phyloP scores from a whole-genome alignment of 2,888 invertebrate species.

The Xestia xanthographa region DNA sequence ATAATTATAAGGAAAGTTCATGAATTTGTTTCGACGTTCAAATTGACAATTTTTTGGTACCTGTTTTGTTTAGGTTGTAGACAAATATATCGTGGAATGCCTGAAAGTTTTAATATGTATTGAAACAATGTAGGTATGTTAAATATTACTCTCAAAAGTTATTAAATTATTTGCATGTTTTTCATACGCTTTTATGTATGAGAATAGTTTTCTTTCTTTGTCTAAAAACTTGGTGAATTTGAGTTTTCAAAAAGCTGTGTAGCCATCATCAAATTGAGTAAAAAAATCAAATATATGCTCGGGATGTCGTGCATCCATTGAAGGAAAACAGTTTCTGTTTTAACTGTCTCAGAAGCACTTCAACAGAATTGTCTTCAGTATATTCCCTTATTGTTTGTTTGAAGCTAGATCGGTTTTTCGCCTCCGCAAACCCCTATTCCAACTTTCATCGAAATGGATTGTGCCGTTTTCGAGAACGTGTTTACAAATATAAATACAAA shows the following conservation, averaged over 20 bases:
- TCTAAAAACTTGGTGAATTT: background rate
- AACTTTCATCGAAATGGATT: no score
- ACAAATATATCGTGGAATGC: slow-evolving; percentile 43
- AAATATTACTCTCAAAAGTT: background rate
- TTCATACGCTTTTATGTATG: background rate
- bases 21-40: slow-evolving; percentile 64
- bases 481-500: no score
- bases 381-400: no score
- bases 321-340: background rate
- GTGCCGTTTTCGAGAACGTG: no score
- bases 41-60: slow-evolving; percentile 59
- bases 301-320: background rate
- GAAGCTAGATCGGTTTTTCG: no score
- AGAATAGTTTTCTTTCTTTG: background rate
- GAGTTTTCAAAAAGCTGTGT: no score
- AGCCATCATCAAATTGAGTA: no score
- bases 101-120: slow-evolving; percentile 17
- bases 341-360: background rate
- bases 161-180: background rate
- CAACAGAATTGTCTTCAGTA: background rate
- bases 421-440: no score
- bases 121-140: background rate
- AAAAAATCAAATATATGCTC: background rate
- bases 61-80: slow-evolving; percentile 37
- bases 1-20: slow-evolving; percentile 64